These are phyloP conservation scores for Squalus acanthias DNA, from an alignment of 2,797 vertebrate species.

Conservation along the genomic window DNA sequence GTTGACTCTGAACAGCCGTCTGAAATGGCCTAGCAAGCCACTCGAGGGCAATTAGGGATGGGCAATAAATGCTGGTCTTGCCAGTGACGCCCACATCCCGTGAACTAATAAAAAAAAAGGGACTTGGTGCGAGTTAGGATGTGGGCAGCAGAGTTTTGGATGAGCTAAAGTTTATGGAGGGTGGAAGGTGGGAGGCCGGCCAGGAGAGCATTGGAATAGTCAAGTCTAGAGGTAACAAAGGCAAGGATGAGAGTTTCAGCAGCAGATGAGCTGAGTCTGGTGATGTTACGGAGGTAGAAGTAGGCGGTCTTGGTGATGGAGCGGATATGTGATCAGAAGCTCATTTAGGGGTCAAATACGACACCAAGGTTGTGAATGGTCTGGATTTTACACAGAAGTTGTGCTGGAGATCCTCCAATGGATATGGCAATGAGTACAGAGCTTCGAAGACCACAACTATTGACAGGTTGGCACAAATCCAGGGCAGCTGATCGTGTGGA, in stretches of 20 bases:
- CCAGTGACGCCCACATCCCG: too few species aligned
- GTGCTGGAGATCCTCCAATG: neutral
- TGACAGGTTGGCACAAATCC: neutral
- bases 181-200: too few species aligned
- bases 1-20: too few species aligned
- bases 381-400: neutral
- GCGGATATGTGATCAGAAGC: too few species aligned
- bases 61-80: too few species aligned
- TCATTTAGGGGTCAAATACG: neutral
- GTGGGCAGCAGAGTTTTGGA: too few species aligned
- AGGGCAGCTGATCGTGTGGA: neutral
- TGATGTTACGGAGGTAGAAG: neutral
- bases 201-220: neutral
- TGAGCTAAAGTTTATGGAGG: too few species aligned
- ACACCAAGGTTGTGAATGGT: neutral
- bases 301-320: neutral
- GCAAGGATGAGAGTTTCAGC: neutral
- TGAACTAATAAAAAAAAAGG: too few species aligned
- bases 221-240: neutral
- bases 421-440: neutral
- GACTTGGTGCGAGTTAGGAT: too few species aligned
- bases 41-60: too few species aligned
- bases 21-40: too few species aligned
- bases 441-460: neutral
- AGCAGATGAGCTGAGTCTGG: neutral